Percentiles rank a stretch among this genome's conserved stretches.
These are phyloP conservation scores for Leptinotarsa rubiginosa DNA, from an alignment of 2,888 invertebrate genomes.

Conservation along the genomic window DNA sequence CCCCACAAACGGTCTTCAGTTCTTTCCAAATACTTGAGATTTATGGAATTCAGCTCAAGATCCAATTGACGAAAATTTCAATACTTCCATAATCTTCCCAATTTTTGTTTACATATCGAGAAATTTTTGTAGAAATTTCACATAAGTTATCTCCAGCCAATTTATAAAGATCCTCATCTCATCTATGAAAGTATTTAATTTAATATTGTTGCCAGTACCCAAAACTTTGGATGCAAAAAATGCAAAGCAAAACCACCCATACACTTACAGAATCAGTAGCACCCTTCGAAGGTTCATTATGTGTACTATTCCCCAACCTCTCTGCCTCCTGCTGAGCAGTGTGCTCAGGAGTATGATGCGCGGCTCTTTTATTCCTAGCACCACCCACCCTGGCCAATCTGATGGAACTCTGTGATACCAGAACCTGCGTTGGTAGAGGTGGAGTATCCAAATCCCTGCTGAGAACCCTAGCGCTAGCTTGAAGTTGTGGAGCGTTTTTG, in stretches of 20 bases:
- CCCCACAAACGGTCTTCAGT: no score
- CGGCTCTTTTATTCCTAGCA: conserved; percentile 53
- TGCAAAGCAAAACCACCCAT: neutral
- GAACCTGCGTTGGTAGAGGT: conserved; percentile 44
- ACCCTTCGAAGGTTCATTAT: neutral
- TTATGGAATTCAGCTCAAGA: no score
- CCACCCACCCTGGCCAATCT: conserved; percentile 65
- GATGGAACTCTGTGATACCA: conserved; percentile 57
- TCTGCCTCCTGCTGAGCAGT: conserved; percentile 50
- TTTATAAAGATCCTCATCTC: neutral
- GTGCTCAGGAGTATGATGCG: conserved; percentile 60
- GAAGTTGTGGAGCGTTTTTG: conserved; percentile 43
- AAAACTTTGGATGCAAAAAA: neutral
- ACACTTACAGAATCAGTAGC: neutral
- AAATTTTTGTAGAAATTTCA: no score
- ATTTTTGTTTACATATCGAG: no score
- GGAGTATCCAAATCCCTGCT: conserved; percentile 61
- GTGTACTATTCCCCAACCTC: neutral
- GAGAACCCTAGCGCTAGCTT: conserved; percentile 46
- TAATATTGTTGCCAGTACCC: neutral
- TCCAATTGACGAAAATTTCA: no score
- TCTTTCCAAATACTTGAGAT: no score
- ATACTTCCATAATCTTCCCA: no score
- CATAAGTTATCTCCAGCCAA: no score
- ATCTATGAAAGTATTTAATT: neutral